phyloP scores from a whole-genome alignment of 2,797 vertebrate species.

The Malurus leucopterus region DNA sequence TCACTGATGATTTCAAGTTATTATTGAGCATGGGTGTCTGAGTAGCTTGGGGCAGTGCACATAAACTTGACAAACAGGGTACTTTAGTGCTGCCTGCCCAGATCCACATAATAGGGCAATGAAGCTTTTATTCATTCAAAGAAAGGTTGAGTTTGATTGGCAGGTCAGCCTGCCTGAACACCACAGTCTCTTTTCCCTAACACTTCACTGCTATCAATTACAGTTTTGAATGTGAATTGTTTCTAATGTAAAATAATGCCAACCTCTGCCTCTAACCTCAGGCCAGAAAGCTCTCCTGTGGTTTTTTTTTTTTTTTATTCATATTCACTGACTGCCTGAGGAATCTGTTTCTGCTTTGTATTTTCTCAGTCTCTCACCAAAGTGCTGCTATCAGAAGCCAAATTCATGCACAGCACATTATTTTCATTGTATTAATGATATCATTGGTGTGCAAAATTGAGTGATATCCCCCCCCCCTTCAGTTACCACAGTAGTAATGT shows the following conservation, averaged over 20 bases:
- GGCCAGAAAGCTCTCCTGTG: slow-evolving; percentile 73
- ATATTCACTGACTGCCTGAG: slow-evolving; percentile 52
- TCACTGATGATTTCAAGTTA: slow-evolving; percentile 66
- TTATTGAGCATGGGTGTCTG: slow-evolving; percentile 70
- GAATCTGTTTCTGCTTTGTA: slow-evolving; percentile 61
- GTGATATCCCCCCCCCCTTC: neutral
- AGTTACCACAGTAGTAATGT: slow-evolving; percentile 36
- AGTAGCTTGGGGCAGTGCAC: slow-evolving; percentile 72
- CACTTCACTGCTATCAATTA: slow-evolving; percentile 94
- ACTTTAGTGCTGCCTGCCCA: slow-evolving; percentile 75
- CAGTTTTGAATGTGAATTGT: slow-evolving; percentile 92
- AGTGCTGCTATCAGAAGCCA: slow-evolving; percentile 49
- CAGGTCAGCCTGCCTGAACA: slow-evolving; percentile 73
- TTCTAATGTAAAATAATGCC: slow-evolving; percentile 96
- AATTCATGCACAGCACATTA: slow-evolving; percentile 39
- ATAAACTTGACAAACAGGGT: slow-evolving; percentile 79
- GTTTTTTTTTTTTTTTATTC: slow-evolving; percentile 35
- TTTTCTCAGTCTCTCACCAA: slow-evolving; percentile 55
- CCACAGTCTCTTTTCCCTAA: slow-evolving; percentile 69
- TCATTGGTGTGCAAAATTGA: slow-evolving; percentile 54
- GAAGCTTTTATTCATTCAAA: slow-evolving; percentile 79
- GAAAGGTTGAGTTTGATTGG: slow-evolving; percentile 76
- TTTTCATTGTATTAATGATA: slow-evolving; percentile 62
- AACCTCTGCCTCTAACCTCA: slow-evolving; percentile 75
- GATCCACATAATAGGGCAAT: slow-evolving; percentile 75